Base-by-base conservation (phyloP, 2,888 invertebrate genomes). In the Thereva unica region DNA sequence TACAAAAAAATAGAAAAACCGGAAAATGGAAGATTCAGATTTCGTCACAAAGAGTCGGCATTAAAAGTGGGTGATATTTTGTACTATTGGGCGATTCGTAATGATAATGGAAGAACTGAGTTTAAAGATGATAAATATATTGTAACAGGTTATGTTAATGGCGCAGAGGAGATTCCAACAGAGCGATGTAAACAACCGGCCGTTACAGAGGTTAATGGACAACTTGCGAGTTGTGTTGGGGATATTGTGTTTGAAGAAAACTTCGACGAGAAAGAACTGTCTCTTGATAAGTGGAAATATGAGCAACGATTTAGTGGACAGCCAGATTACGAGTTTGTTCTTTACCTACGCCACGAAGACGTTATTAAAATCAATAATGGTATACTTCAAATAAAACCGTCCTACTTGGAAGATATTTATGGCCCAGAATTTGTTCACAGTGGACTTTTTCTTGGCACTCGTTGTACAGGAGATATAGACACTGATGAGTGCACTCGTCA, bases 71-170 rank as follows among this genome's bases (percentile, higher is more conserved):
- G 89, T 0, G 91, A 91, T 75, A 84, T 83, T 5, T 80, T 92
- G 23, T 88, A 91, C 76, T 91, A 87, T 76, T 91, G 91, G 91
- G 89, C 89, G 0, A 85, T 89, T 70, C 87, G 87, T 73, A 83
- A 87, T 70, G 87, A 88, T 0, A 77, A 89, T 40, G 90, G 90
- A 23, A 23, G 23, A 23, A 23, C 1, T 23, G 23, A 23, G 23
- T 23, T 23, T 23, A 23, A 23, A 23, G 23, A 23, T 23, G 23
- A 23, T 55, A 47, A 59, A 50, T 50, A 5, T 35, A 35, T 50
- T 8, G 42, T 65, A 4, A n/a, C 40, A 34, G 1, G 4, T 41
- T 65, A 65, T 37, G 47, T 55, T 10, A 65, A 65, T 47, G 3
- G 34, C 0, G 41, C 55, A 7, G 50, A 0, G 9, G 23, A 23